These are phyloP conservation scores for Chloroclystis v-ata DNA, from an alignment of 2,888 invertebrate species.

Conservation along the genomic window DNA sequence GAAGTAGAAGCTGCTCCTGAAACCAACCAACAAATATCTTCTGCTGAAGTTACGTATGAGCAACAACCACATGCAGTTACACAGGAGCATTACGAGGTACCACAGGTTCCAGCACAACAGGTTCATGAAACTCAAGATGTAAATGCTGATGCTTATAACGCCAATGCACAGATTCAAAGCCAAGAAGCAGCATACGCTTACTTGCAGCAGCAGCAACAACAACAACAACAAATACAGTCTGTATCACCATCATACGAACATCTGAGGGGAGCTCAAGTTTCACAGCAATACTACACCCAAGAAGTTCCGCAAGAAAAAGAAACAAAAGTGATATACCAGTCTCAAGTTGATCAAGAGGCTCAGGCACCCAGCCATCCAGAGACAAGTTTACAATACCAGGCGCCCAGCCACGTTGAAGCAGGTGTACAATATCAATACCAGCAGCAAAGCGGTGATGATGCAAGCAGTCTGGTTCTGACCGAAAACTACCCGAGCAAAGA, in stretches of 20 bases:
- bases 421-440: slow-evolving; percentile 52
- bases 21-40: slow-evolving; percentile 31
- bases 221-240: slow-evolving; percentile 24
- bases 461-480: slow-evolving; percentile 55
- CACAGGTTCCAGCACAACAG: slow-evolving; percentile 16
- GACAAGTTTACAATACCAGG: slow-evolving; percentile 23
- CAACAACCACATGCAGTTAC: slow-evolving; percentile 35
- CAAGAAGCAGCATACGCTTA: slow-evolving; percentile 34
- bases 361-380: slow-evolving; percentile 41
- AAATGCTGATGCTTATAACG: slow-evolving; percentile 21
- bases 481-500: slow-evolving; percentile 79
- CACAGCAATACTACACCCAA: slow-evolving; percentile 42
- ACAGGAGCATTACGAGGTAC: slow-evolving; percentile 14
- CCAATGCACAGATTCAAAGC: slow-evolving; percentile 21
- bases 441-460: slow-evolving; percentile 42
- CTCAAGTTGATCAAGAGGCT: slow-evolving; percentile 40
- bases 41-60: slow-evolving; percentile 41
- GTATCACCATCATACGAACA: slow-evolving; percentile 31
- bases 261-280: slow-evolving; percentile 22
- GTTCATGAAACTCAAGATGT: slow-evolving; percentile 10
- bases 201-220: slow-evolving; percentile 24
- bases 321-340: slow-evolving; percentile 41
- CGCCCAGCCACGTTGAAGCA: slow-evolving; percentile 39
- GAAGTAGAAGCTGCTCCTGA: slow-evolving; percentile 30
- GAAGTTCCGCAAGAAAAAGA: slow-evolving; percentile 43